These are phyloP conservation scores for Brachionus rubens DNA, from an alignment of 1,140 invertebrate genomes.

Conservation along the genomic window DNA sequence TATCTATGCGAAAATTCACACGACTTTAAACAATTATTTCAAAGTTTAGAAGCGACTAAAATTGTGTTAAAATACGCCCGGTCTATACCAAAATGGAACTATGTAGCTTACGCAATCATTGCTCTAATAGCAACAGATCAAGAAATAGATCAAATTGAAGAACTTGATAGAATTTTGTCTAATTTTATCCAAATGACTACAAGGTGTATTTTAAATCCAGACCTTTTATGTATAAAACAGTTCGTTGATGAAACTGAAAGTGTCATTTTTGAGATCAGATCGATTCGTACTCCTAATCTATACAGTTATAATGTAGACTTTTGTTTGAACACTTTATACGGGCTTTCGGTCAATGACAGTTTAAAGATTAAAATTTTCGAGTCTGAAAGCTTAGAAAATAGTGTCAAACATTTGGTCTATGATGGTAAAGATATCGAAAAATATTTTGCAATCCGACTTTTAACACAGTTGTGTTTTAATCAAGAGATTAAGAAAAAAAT, in stretches of 20 bases:
- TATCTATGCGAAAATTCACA: not conserved
- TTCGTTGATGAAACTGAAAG: not conserved
- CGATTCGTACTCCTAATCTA: not conserved
- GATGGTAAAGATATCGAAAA: not conserved
- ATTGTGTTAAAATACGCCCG: not conserved
- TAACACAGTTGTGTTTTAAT: conserved; percentile 1
- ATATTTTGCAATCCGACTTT: not conserved
- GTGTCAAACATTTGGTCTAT: not conserved
- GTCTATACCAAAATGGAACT: conserved; percentile 16
- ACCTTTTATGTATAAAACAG: not conserved
- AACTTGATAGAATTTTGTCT: not conserved
- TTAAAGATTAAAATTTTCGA: not conserved
- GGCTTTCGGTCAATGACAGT: not conserved
- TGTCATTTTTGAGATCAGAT: not conserved
- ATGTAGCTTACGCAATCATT: conserved; percentile 1
- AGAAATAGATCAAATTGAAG: not conserved
- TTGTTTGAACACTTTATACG: conserved; percentile 1
- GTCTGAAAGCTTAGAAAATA: not conserved
- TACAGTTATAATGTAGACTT: not conserved
- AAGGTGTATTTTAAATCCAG: not conserved
- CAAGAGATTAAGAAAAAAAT: not conserved
- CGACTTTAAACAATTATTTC: not conserved
- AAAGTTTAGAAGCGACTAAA: not conserved
- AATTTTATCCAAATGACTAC: not conserved
- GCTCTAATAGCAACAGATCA: not conserved